A percentile compares a stretch with the other conserved stretches of the same genome.
phyloP scores from a whole-genome alignment of 2,888 invertebrate genomes.

The Ormyrus nitidulus region DNA sequence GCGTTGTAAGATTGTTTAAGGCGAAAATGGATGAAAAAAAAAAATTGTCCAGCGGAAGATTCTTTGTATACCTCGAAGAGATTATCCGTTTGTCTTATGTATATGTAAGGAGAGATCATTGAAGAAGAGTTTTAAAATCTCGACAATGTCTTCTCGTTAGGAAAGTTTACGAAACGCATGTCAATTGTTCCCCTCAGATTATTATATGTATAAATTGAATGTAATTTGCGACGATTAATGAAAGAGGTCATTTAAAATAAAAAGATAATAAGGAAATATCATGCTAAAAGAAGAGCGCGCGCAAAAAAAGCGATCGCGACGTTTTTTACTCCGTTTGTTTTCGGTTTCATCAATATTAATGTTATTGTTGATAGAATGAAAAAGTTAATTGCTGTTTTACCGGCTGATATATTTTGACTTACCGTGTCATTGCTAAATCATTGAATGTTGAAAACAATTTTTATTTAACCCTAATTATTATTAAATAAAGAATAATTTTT shows the following conservation, averaged over 20 bases:
- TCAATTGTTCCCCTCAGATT: conserved; percentile 72
- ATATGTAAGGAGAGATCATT: conserved; percentile 45
- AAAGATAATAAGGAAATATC: not conserved
- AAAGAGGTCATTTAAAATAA: conserved; percentile 18
- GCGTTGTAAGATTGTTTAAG: conserved; percentile 41
- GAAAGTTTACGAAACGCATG: conserved; percentile 73
- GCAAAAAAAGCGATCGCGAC: conserved; percentile 1
- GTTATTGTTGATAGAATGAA: not conserved
- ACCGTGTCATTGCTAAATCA: too few relatives aligned
- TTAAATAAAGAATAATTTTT: not conserved
- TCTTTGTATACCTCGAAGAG: conserved; percentile 33
- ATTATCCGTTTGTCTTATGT: conserved; percentile 45
- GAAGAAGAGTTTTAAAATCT: conserved; percentile 31
- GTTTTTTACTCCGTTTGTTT: conserved; percentile 7
- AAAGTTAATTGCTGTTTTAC: conserved; percentile 14
- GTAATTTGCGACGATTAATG: conserved; percentile 53
- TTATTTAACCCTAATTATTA: not conserved
- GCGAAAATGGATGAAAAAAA: not conserved
- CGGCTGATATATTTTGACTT: not conserved
- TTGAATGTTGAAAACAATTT: not conserved
- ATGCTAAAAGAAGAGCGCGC: conserved; percentile 6
- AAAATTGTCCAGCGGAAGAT: conserved; percentile 25
- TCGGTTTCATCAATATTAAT: not conserved
- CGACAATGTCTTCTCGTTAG: conserved; percentile 60
- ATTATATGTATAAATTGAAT: conserved; percentile 64